These are phyloP conservation scores for Synergus laeviventris DNA, from an alignment of 2,888 invertebrate species.

Conservation along the genomic window DNA sequence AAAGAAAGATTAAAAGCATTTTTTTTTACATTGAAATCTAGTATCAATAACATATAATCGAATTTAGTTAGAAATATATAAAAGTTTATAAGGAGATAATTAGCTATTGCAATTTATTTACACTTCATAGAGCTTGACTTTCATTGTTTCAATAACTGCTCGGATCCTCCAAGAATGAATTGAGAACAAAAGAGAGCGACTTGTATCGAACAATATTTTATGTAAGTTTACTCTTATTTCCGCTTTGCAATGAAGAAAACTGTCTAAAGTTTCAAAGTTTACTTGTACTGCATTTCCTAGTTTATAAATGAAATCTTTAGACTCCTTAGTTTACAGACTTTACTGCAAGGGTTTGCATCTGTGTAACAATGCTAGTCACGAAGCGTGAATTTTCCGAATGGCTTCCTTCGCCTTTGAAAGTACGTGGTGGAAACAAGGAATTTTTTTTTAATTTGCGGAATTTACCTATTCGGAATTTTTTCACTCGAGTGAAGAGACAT, in stretches of 20 bases:
- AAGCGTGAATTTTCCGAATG: conserved; percentile 33
- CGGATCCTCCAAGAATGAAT: neutral
- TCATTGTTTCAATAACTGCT: neutral
- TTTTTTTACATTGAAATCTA: neutral
- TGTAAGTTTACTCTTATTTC: neutral
- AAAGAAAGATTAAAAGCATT: neutral
- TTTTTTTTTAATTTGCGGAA: conserved; percentile 6
- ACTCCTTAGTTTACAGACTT: conserved; percentile 21
- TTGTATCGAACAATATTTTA: neutral
- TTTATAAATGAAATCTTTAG: conserved; percentile 20
- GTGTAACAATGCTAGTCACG: conserved; percentile 21
- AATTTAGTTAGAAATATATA: too few relatives aligned
- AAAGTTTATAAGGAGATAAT: neutral
- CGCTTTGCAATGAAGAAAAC: neutral
- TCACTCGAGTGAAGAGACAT: neutral
- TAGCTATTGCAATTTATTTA: neutral
- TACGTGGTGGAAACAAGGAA: conserved; percentile 7
- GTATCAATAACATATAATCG: too few relatives aligned
- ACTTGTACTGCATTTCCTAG: neutral
- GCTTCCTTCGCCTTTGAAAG: conserved; percentile 7
- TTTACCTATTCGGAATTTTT: neutral
- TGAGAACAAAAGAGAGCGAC: neutral
- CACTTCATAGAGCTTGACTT: neutral
- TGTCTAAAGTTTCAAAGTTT: neutral
- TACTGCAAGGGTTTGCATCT: conserved; percentile 9